Percentiles rank a stretch among this genome's conserved stretches.
These are phyloP conservation scores for Trinorchestia longiramus DNA, from an alignment of 1,140 invertebrate species.

Conservation along the genomic window DNA sequence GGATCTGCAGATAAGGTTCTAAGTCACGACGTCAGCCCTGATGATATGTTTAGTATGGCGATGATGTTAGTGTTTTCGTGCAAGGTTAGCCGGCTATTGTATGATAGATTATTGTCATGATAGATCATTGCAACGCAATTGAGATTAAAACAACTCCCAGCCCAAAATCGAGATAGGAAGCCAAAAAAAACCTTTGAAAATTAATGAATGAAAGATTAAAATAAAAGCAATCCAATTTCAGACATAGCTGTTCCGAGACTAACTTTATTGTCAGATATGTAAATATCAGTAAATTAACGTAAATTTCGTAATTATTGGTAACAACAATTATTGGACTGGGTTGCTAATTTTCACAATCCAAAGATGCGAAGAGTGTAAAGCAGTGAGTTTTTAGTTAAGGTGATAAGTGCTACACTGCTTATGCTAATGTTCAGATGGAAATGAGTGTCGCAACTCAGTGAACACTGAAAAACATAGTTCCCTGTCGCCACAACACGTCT, in stretches of 20 bases:
- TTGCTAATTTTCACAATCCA: not conserved
- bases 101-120: no score
- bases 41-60: not conserved
- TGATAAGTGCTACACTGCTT: not conserved
- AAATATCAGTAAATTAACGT: not conserved
- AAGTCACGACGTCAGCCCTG: not conserved
- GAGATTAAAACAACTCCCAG: not conserved
- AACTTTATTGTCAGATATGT: not conserved
- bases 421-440: not conserved
- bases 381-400: not conserved
- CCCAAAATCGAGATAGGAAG: not conserved
- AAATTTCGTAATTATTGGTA: not conserved
- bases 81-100: not conserved
- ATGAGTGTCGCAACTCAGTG: not conserved
- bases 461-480: not conserved
- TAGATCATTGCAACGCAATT: not conserved
- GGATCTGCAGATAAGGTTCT: not conserved
- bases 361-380: not conserved
- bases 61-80: not conserved
- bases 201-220: not conserved
- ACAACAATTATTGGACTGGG: not conserved
- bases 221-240: not conserved
- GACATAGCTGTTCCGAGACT: not conserved
- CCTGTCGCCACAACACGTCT: not conserved
- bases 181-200: not conserved